These are phyloP conservation scores for Rhyacophila brunnea DNA, from an alignment of 1,140 invertebrate genomes.

Conservation along the genomic window DNA sequence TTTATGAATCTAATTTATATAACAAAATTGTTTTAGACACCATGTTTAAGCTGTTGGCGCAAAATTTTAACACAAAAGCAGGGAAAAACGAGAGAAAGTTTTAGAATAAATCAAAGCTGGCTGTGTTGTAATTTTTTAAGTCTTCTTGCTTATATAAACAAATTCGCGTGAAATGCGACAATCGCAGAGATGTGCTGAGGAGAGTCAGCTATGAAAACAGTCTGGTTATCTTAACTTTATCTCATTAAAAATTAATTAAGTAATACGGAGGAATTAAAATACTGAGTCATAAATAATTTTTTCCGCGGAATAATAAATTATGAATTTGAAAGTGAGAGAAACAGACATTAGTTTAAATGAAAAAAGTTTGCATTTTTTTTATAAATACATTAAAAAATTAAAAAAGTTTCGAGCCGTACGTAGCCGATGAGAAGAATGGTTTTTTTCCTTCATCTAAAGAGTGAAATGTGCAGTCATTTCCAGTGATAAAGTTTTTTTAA, in stretches of 20 bases:
- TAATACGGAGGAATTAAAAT: conserved; percentile 35
- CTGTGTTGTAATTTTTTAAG: conserved; percentile 20
- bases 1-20: too few species aligned
- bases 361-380: conserved; percentile 29
- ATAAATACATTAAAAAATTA: conserved; percentile 30
- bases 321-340: conserved; percentile 15
- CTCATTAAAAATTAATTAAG: conserved; percentile 38
- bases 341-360: conserved; percentile 30
- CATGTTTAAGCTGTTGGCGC: too few species aligned
- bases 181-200: conserved; percentile 4
- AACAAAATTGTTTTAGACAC: too few species aligned
- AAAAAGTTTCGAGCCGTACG: conserved; percentile 17
- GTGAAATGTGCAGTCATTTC: conserved; percentile 15
- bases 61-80: neutral
- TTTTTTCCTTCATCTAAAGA: too few species aligned
- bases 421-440: too few species aligned
- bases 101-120: conserved; percentile 25
- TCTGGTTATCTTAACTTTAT: conserved; percentile 34
- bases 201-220: conserved; percentile 21
- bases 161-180: conserved; percentile 18
- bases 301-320: conserved; percentile 30
- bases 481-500: conserved; percentile 18
- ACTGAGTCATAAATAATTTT: conserved; percentile 33
- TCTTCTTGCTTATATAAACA: conserved; percentile 6
- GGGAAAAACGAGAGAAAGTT: conserved; percentile 19